Percentiles rank a stretch among this genome's conserved stretches.
These are phyloP conservation scores for Labeo rohita DNA, from an alignment of 2,113 vertebrate genomes.

Conservation along the genomic window DNA sequence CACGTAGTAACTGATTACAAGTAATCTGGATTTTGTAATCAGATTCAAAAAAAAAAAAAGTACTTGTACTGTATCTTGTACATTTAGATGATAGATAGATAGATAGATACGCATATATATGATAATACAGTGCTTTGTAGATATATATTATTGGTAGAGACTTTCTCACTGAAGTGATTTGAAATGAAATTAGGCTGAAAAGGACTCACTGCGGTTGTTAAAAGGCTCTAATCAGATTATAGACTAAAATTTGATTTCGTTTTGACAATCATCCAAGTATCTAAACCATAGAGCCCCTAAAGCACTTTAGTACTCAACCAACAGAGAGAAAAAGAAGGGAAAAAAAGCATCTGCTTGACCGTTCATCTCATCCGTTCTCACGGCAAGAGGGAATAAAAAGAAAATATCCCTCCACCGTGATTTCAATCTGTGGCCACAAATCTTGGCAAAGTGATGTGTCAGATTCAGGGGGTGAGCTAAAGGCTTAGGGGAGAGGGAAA, in stretches of 20 bases:
- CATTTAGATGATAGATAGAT: too few relatives aligned
- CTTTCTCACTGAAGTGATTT: not conserved
- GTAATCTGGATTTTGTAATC: not conserved
- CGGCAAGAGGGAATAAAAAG: conserved; percentile 41
- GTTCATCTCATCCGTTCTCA: conserved; percentile 57
- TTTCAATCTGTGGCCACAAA: conserved; percentile 69
- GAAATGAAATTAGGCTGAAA: not conserved
- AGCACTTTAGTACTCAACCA: conserved; percentile 11
- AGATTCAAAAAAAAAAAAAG: not conserved
- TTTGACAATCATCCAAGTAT: conserved; percentile 19
- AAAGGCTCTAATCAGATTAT: not conserved
- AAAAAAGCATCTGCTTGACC: conserved; percentile 35
- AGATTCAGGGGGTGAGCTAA: conserved; percentile 57
- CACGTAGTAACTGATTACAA: not conserved
- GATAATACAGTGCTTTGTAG: too few relatives aligned
- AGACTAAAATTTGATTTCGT: not conserved
- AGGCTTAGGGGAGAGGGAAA: conserved; percentile 47
- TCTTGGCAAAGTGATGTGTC: conserved; percentile 73
- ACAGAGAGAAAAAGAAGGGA: not conserved
- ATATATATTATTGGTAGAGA: not conserved
- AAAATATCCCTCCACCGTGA: conserved; percentile 64
- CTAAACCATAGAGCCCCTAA: not conserved
- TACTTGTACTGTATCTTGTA: too few relatives aligned
- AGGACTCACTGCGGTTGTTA: not conserved
- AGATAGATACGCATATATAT: too few relatives aligned